Base-by-base conservation (phyloP, 2,113 vertebrate genomes). In the Pelodiscus sinensis region DNA sequence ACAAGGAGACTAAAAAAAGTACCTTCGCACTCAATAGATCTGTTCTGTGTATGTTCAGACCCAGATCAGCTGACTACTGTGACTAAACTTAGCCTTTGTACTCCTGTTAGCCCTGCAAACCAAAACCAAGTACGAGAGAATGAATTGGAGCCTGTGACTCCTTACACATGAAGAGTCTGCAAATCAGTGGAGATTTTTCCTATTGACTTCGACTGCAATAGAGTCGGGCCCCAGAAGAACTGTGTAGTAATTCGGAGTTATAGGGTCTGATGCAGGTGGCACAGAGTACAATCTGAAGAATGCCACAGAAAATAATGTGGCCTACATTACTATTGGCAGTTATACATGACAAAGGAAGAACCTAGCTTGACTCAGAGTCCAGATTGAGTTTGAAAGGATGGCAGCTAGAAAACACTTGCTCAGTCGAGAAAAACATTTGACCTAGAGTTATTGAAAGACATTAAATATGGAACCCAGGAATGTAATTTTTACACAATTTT, bases 51-150 rank as follows among this genome's bases (percentile, higher is more conserved):
- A 6, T 7, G 44, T 84, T 78, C 12, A 58, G 22, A 57, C 55
- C 1, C 56, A 80, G 60, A 8, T 27, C 22, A 57, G 25, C 2
- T 5, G 5, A 86, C 2, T 51, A 22, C 1, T 35, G 4, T 9
- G 71, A 31, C 86, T 88, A 27, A 75, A 24, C 10, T 52, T 31
- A 75, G 13, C 82, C 51, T 38, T 62, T 52, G 27, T 71, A 82
- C 57, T 35, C 44, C 58, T 51, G 9, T 35, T 62, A 31, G 13
- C 29, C 14, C 62, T 65, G 62, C 31, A 65, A 8, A 9, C 84
- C 78, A 54, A 85, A 82, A 79, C 7, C 50, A 60, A 6, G 44
- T 13, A 10, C 71, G 11, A 58, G 4, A 62, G 29, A 86, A 79
- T 55, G 44, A 82, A 3, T 3, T 50, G 79, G 24, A 79, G 82